Conservation (phyloP, 2,888 invertebrate genomes). For the Trichopria drosophilae region DNA sequence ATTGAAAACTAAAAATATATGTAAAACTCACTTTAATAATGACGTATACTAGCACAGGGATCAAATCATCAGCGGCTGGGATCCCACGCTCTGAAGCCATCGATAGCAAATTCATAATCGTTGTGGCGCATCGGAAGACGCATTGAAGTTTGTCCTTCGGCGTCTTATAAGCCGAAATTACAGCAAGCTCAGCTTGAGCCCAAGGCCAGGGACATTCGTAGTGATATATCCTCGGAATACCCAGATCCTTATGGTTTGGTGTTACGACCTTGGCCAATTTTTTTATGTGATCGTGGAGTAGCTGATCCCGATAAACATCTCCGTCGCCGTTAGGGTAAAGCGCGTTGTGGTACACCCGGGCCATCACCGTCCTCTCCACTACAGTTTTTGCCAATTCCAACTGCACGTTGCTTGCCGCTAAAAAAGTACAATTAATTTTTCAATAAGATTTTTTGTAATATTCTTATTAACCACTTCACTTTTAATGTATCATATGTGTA, state of each 20-base stretch:
- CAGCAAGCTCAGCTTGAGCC: slow-evolving; percentile 85
- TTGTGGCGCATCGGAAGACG: slow-evolving; percentile 83
- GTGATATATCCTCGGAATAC: slow-evolving; percentile 80
- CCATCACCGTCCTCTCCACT: slow-evolving; percentile 89
- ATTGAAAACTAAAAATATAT: too few species aligned
- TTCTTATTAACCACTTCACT: too few species aligned
- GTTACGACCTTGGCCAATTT: slow-evolving; percentile 76
- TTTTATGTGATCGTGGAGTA: slow-evolving; percentile 85
- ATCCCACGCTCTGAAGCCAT: slow-evolving; percentile 77
- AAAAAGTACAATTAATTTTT: too few species aligned
- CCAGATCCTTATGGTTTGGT: slow-evolving; percentile 78
- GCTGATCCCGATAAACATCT: slow-evolving; percentile 86
- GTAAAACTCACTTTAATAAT: slow-evolving; percentile 83
- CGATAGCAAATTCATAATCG: slow-evolving; percentile 90
- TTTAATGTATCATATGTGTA: too few species aligned
- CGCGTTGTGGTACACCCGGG: slow-evolving; percentile 87
- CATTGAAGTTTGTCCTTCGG: slow-evolving; percentile 85
- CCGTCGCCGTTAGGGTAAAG: slow-evolving; percentile 97
- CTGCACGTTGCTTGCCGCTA: slow-evolving; percentile 74
- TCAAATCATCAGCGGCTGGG: slow-evolving; percentile 92
- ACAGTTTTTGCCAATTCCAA: slow-evolving; percentile 77
- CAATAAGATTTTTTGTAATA: too few species aligned
- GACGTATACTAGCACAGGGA: slow-evolving; percentile 94
- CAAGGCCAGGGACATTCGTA: slow-evolving; percentile 96
- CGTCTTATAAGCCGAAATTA: slow-evolving; percentile 88